Base-by-base conservation (phyloP, 2,797 vertebrate species). In the Tarsius wallacei region DNA sequence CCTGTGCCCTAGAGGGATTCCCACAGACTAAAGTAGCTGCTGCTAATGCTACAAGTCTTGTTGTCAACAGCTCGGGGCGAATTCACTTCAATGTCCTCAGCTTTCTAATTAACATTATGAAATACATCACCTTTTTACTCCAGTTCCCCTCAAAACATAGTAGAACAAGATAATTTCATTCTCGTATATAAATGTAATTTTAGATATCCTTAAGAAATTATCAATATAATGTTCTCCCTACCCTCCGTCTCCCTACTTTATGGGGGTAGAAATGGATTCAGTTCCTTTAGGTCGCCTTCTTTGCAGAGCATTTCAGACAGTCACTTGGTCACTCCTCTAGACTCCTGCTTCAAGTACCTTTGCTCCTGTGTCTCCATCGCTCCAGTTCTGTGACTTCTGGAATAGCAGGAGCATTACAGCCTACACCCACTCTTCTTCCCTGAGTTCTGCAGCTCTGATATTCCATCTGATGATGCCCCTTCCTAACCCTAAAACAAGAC, bases 1-100 rank as follows among this genome's bases (percentile, higher is more conserved):
- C 81, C 66, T 63, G 36, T 36, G 47, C 70, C 90, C 90, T 71
- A 53, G 59, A 94, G 91, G 22, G 63, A 82, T 94, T 64, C 80
- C 51, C 63, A 90, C 31, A 85, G 87, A 89, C 76, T 19, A 31
- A 53, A 93, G 93, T 93, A 97, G 93, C 91, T 97, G 95, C 57
- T 91, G 70, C 71, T 96, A 94, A 64, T 95, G 81, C 57, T 66
- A 19, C 36, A 87, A 93, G 86, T 16, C 70, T 59, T 80, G 19
- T 61, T 87, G 80, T 68, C 90, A 91, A 63, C 61, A 82, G 42
- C 64, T 28, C 0, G 9, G 80, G 31, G n/a, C 51, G 21, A 87
- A 87, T 81, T 93, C 53, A 33, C 22, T 63, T 91, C 77, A 74
- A 42, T 76, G 66, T 89, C 36, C 63, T 71, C 11, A 59, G 74